Conservation (phyloP, 2,797 vertebrate species). For the Aldrovandia affinis region DNA sequence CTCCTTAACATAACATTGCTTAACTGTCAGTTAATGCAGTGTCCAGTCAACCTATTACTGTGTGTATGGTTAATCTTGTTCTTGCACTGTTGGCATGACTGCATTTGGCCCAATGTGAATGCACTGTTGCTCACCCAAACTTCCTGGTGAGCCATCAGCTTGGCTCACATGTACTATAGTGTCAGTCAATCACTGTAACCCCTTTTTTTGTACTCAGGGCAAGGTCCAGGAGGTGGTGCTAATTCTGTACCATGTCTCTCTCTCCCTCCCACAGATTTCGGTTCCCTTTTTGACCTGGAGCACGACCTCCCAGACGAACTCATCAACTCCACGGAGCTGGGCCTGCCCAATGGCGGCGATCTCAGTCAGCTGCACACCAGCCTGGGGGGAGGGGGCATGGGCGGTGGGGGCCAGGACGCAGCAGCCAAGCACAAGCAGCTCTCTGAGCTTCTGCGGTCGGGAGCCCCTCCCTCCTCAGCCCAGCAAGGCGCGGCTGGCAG, state of each 20-base stretch:
- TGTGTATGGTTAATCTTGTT: neutral
- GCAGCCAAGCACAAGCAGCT: constrained; percentile 99
- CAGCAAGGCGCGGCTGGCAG: constrained; percentile 72
- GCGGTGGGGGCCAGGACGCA: constrained; percentile 83
- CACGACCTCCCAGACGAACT: constrained; percentile 97
- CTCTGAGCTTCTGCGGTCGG: constrained; percentile 89
- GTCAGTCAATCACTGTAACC: neutral
- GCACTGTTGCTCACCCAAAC: too few species aligned
- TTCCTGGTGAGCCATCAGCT: neutral
- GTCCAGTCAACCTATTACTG: neutral
- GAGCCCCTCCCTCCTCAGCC: constrained; percentile 68
- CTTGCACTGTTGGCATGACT: too few species aligned
- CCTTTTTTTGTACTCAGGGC: neutral
- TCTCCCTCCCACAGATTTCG: constrained; percentile 82
- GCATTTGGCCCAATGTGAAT: too few species aligned
- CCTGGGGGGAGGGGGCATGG: constrained; percentile 72
- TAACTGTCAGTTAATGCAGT: neutral
- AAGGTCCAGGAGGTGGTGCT: neutral
- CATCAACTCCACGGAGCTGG: constrained; percentile 90
- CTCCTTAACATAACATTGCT: neutral
- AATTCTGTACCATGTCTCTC: constrained; percentile 20
- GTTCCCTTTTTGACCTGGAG: constrained; percentile 94
- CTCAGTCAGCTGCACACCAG: constrained; percentile 91
- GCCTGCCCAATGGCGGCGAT: constrained; percentile 89
- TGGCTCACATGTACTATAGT: neutral